Conservation (phyloP, 2,113 vertebrate species). For the Arothron firmamentum region DNA sequence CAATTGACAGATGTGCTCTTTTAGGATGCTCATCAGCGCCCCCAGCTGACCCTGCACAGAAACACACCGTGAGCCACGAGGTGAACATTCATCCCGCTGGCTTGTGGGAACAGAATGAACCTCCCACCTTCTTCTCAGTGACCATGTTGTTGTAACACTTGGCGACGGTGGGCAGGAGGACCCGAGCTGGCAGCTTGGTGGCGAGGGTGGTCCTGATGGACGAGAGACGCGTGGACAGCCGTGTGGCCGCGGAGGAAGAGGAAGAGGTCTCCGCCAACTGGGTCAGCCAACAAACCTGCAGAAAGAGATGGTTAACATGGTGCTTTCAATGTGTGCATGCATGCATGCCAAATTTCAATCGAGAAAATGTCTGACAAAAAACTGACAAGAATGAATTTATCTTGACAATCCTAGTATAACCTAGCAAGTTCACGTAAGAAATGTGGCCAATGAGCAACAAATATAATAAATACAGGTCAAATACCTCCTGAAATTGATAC, state of each 20-base stretch:
- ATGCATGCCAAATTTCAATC: background rate
- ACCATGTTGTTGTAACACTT: conserved; percentile 79
- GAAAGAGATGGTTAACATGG: background rate
- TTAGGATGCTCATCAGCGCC: conserved; percentile 85
- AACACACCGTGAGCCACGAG: background rate
- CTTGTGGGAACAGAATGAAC: background rate
- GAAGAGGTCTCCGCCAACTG: conserved; percentile 69
- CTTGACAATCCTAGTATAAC: too few relatives aligned
- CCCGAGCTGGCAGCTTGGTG: conserved; percentile 82
- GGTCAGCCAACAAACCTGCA: conserved; percentile 82
- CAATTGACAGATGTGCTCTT: conserved; percentile 85
- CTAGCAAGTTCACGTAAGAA: too few relatives aligned
- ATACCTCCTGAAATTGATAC: too few relatives aligned
- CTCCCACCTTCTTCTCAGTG: conserved; percentile 75
- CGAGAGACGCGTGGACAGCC: conserved; percentile 73
- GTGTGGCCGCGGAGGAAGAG: conserved; percentile 70
- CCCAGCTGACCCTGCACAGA: conserved; percentile 74
- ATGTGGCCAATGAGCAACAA: too few relatives aligned
- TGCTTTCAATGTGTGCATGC: too few relatives aligned
- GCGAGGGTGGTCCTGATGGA: conserved; percentile 83
- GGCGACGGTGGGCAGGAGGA: conserved; percentile 82
- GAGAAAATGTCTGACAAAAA: too few relatives aligned
- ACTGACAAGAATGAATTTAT: too few relatives aligned
- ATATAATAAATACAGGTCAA: too few relatives aligned
- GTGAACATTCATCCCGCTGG: background rate